These are phyloP conservation scores for Agrenia bidenticulata DNA, from an alignment of 2,888 invertebrate species.

Conservation along the genomic window DNA sequence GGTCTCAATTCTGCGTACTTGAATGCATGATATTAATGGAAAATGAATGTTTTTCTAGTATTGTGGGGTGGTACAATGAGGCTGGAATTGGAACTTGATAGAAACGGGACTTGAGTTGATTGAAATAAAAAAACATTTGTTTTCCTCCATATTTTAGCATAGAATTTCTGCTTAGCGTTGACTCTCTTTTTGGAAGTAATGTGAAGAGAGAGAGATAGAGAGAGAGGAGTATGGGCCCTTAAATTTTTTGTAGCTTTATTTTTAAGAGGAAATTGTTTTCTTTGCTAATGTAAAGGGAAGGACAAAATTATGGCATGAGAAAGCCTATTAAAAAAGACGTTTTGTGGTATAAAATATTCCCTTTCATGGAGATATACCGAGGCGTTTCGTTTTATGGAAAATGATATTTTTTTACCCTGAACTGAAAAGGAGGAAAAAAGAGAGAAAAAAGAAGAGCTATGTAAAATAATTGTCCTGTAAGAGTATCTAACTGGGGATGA, in stretches of 20 bases:
- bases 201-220: too few species aligned
- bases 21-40: too few species aligned
- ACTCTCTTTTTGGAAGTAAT: too few species aligned
- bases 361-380: slow-evolving; percentile 40
- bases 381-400: slow-evolving; percentile 47
- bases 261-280: slow-evolving; percentile 36
- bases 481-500: slow-evolving; percentile 34
- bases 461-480: slow-evolving; percentile 45
- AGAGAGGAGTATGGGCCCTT: not conserved
- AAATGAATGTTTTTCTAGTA: too few species aligned
- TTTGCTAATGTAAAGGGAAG: slow-evolving; percentile 46
- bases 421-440: slow-evolving; percentile 7
- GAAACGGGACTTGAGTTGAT: too few species aligned
- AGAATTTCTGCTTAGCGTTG: too few species aligned
- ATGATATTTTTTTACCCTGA: slow-evolving; percentile 40
- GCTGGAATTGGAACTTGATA: too few species aligned
- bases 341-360: slow-evolving; percentile 47
- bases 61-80: too few species aligned
- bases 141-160: too few species aligned
- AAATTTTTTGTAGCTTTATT: slow-evolving; percentile 14
- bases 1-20: too few species aligned
- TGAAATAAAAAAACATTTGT: too few species aligned
- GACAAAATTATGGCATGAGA: slow-evolving; percentile 44
- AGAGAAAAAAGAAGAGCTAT: slow-evolving; percentile 31
- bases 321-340: slow-evolving; percentile 44